Percentiles rank a stretch among this genome's conserved stretches.
Evolutionary conservation across 2,888 invertebrate species (phyloP).

Genomic region (Teleiodes luculella): DNA sequence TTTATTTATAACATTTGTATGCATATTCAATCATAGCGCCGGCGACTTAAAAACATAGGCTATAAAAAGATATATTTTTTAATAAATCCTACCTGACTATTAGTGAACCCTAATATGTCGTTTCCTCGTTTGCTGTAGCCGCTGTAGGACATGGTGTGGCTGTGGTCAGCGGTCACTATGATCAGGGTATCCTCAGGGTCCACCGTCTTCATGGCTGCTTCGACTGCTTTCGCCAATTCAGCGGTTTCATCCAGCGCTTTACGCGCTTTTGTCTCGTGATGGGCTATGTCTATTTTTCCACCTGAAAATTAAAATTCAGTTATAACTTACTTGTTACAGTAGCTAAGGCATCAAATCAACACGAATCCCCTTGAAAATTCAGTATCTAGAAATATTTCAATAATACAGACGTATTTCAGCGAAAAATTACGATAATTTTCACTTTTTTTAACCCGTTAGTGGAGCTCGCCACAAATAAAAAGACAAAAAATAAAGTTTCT

Average conservation of each 20-base stretch:
- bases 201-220: conserved; percentile 80
- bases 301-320: conserved; percentile 47
- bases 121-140: conserved; percentile 83
- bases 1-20: too few species aligned
- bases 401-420: too few species aligned
- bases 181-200: conserved; percentile 85
- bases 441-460: too few species aligned
- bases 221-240: conserved; percentile 86
- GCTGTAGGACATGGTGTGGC: conserved; percentile 85
- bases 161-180: conserved; percentile 89
- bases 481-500: background rate
- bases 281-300: conserved; percentile 84
- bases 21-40: too few species aligned
- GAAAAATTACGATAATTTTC: too few species aligned
- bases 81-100: conserved; percentile 41
- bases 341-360: too few species aligned
- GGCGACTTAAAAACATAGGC: too few species aligned
- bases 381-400: too few species aligned
- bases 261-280: conserved; percentile 83
- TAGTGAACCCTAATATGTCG: conserved; percentile 63
- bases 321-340: too few species aligned
- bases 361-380: too few species aligned
- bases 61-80: too few species aligned
- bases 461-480: too few species aligned
- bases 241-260: conserved; percentile 88